Conservation (phyloP, 2,797 vertebrate genomes). For the Ateles fusciceps region DNA sequence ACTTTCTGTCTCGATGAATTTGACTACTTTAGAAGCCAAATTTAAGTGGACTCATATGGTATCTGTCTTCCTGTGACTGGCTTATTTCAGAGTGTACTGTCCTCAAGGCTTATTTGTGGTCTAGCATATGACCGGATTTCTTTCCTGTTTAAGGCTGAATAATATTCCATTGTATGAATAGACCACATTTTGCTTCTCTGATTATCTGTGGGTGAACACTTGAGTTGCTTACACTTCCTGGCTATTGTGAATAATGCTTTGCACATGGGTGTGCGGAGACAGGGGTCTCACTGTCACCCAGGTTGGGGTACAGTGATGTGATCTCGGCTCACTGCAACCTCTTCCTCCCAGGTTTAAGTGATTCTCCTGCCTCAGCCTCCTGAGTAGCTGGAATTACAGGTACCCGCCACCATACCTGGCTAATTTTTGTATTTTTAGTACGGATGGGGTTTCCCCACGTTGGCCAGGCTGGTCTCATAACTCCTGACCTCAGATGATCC, state of each 20-base stretch:
- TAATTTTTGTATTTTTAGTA: too few relatives aligned
- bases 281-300: too few relatives aligned
- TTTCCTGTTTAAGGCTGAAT: not conserved
- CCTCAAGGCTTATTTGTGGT: not conserved
- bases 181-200: not conserved
- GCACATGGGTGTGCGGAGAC: too few relatives aligned
- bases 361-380: too few relatives aligned
- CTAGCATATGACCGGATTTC: rapidly evolving
- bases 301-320: too few relatives aligned
- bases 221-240: not conserved
- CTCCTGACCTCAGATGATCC: too few relatives aligned
- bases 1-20: not conserved
- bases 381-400: too few relatives aligned
- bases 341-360: too few relatives aligned
- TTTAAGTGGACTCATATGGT: not conserved
- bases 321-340: too few relatives aligned
- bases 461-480: too few relatives aligned
- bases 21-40: not conserved
- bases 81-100: not conserved
- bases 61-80: not conserved
- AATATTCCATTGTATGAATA: not conserved
- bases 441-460: too few relatives aligned
- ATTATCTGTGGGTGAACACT: not conserved
- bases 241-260: not conserved
- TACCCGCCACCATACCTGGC: too few relatives aligned